Evolutionary conservation across 2,797 vertebrate species (phyloP), one percentile per base, ranked within the genome.

Genomic region (Sebastes itinus): DNA sequence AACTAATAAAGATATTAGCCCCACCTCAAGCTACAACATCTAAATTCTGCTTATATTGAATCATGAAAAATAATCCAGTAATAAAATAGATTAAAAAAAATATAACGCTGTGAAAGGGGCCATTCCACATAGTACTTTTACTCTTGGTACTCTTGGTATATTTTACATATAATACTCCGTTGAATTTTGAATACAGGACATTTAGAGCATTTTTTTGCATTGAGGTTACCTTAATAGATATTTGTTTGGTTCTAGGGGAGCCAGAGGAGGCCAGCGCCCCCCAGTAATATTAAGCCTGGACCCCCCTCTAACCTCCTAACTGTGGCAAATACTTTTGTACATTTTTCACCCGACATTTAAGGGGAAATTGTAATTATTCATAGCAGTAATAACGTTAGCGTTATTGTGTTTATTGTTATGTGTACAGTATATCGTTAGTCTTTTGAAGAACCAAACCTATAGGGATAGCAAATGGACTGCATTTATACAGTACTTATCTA

Each of bases 261-360:
- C 42, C 16, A 18, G 3, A 46, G 0, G 42, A 46, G 38, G 38
- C 38, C 38, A 12, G 33, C 12, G 33, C 0, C 5, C 38, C 38
- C 38, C 1, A n/a, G 6, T 42, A 7, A 42, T 42, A 42, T 42
- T 42, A 42, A 16, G 38, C 38, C 14, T 42, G 38, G 38, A 42
- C 6, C 38, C 38, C 14, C 38, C 14, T 42, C 38, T 16, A 0
- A 42, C 38, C 0, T 0, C 7, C 42, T 18, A 46, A 18, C 16
- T 46, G 14, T 42, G 38, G 14, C 14, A 42, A 42, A 42, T 42
- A 42, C 0, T 46, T 46, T 46, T 46, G 42, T 46, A 46, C 1
- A 46, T 8, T 18, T 46, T 46, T 46, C 42, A 46, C 42, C 7
- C 3, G 16, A 46, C 42, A 46, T 46, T 46, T 46, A 1, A 20